phyloP scores from a whole-genome alignment of 2,113 vertebrate genomes.

The Sorex fumeus region DNA sequence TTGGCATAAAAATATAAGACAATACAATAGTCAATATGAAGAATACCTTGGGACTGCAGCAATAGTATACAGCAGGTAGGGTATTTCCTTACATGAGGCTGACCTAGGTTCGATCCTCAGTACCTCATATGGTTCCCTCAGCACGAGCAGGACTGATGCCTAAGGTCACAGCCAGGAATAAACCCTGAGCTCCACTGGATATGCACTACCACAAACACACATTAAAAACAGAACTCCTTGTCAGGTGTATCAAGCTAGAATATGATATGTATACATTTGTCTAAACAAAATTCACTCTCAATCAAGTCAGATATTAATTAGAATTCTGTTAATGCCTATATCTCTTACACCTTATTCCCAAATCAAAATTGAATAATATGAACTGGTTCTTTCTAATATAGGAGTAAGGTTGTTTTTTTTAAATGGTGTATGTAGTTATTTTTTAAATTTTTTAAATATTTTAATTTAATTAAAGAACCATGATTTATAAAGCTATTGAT shows the following conservation, averaged over 20 bases:
- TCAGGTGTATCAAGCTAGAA: not conserved
- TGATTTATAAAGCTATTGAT: no score
- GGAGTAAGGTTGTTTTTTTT: not conserved
- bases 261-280: constrained; percentile 55
- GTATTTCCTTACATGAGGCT: no score
- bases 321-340: not conserved
- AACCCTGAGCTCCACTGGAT: no score
- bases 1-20: not conserved
- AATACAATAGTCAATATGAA: not conserved
- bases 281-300: constrained; percentile 20
- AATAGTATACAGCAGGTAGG: no score
- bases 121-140: no score
- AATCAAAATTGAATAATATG: not conserved
- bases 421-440: no score
- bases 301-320: not conserved
- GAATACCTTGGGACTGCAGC: not conserved
- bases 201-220: no score
- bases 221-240: not conserved
- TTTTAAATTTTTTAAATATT: no score
- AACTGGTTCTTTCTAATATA: not conserved
- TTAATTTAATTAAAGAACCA: no score
- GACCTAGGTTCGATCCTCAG: no score
- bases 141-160: no score
- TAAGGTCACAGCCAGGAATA: no score
- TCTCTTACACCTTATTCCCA: not conserved